These are phyloP conservation scores for Flexamia atlantica DNA, from an alignment of 2,888 invertebrate genomes.

Conservation along the genomic window DNA sequence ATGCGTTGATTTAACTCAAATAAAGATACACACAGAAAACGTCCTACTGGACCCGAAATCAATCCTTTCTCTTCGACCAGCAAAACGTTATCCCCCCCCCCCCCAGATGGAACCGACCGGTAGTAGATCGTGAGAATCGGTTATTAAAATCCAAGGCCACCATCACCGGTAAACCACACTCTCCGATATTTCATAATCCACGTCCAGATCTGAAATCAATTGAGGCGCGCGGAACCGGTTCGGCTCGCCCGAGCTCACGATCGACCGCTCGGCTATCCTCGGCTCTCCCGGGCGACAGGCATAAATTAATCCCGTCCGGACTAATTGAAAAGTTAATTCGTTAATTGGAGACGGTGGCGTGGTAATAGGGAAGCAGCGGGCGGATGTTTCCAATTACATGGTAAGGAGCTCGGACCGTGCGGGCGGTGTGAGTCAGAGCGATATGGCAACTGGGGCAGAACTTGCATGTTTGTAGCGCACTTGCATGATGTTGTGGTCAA, in stretches of 20 bases:
- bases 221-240: slow-evolving; percentile 10
- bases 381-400: slow-evolving; percentile 52
- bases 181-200: slow-evolving; percentile 41
- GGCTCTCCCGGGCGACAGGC: slow-evolving; percentile 11
- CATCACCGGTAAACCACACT: slow-evolving; percentile 34
- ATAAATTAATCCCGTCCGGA: slow-evolving; percentile 39
- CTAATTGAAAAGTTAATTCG: slow-evolving; percentile 57
- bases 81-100: too few relatives aligned
- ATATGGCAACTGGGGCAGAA: background rate
- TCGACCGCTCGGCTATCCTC: background rate
- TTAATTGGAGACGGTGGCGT: slow-evolving; percentile 52
- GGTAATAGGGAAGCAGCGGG: slow-evolving; percentile 34
- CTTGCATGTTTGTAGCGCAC: too few relatives aligned
- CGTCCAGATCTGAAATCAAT: slow-evolving; percentile 40
- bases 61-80: too few relatives aligned
- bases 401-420: background rate
- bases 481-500: too few relatives aligned
- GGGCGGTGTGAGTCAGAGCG: background rate
- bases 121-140: slow-evolving; percentile 35
- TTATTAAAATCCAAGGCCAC: slow-evolving; percentile 21
- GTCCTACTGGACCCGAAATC: too few relatives aligned
- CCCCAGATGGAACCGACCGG: background rate
- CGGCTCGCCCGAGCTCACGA: background rate
- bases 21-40: too few relatives aligned
- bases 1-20: too few relatives aligned